Evolutionary conservation across 2,113 vertebrate species (phyloP), one percentile per base, ranked within the genome.

Genomic region (Hippocampus zosterae): DNA sequence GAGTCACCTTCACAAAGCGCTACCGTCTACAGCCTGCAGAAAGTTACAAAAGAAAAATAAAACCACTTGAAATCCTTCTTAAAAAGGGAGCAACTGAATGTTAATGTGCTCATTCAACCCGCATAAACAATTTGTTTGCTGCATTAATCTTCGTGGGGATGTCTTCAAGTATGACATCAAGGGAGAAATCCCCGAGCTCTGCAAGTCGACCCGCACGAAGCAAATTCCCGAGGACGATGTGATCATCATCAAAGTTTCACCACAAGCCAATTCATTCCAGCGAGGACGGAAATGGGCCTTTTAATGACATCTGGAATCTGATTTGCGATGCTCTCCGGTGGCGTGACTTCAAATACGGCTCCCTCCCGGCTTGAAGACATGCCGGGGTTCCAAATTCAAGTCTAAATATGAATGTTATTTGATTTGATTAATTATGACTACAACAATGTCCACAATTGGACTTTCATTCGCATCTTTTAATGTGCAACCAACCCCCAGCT

Each of bases 221-320:
- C 15, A 75, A 72, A 44, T 67, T 53, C 44, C 42, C 18, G 7
- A 11, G 33, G 29, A 63, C 19, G 23, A 60, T 42, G 29, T 33
- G 23, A 63, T 70, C 25, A 65, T 66, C 52, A 67, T 67, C 73
- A 72, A 53, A 53, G 18, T 50, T 18, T 59, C 1, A 15, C 23
- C 21, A 18, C 29, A 66, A 66, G 64, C 64, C 13, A 23, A 65
- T 65, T 57, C 10, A 50, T 50, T 23, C 16, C 4, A n/a, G 41
- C 41, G 33, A n/a, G 16, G 27, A 23, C 29, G 33, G 59, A 25
- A 53, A 48, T 15, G 5, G 7, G 19, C 55, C 55, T 57, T 62
- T 62, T 62, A 33, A 40, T 67, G 18, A 41, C 10, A 57, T 40
- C 19, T 73, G 46, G 13, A 11, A 59, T 41, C 33, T n/a, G 2